Base-by-base conservation (phyloP, 64 coral and sea anemone species). In the Acropora yongei region DNA sequence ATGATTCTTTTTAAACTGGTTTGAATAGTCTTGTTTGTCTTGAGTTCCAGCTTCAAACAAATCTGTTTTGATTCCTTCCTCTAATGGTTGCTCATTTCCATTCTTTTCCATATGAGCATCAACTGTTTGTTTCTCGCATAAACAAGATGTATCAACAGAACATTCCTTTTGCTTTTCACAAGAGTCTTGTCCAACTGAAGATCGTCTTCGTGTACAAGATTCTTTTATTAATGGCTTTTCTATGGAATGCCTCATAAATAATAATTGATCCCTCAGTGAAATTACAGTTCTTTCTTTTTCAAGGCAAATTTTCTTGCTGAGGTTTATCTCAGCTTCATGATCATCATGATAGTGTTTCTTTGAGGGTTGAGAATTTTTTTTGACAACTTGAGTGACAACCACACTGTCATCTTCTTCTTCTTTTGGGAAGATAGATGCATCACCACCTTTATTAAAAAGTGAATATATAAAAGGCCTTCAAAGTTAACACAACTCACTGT, bases 371-470 rank as follows among this genome's bases (percentile, higher is more conserved):
- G 72, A 49, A 9, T 43, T 72, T 79, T 78, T 60, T 19, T 71
- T 72, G 8, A 72, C 44, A 20, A 53, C 18, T 18, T 41, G 44
- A 2, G 61, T 2, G 8, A 84, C 74, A 51, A 90, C 49, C 47
- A 90, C 60, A 49, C 79, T 93, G 57, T 85, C 90, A 89, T 89
- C 79, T 20, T 78, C 51, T 10, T 85, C 87, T 71, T 77, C 82
- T 90, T 96, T 98, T 47, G 97, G 97, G 66, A 98, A 98, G 49
- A 98, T 98, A 48, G 97, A 98, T 19, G 94, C 94, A 89, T 99
- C 97, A 75, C 97, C 94, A 94, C 97, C 94, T 99, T 30, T 30
- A 30, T 30, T 30, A 30, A 67, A 2, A 90, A 72, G 13, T 39
- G 16, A 63, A 2, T 48, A 17, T 3, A 16, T 14, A 14, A 48